Conservation (phyloP, 2,113 vertebrate species). For the Podocnemis expansa region DNA sequence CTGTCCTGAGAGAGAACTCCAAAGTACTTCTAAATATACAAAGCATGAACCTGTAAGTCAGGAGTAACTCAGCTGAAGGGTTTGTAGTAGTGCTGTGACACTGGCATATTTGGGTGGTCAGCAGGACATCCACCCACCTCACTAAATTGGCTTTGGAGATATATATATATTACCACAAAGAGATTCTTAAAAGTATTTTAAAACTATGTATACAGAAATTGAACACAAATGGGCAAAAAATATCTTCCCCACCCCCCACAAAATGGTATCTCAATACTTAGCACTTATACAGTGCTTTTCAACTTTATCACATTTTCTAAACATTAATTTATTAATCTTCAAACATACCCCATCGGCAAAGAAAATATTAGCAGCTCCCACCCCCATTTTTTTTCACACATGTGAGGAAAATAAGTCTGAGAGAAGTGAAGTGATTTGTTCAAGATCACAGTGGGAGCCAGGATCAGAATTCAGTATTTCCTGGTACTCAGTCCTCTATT, state of each 20-base stretch:
- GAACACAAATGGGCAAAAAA: neutral
- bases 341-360: neutral
- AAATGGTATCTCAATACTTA: accelerated
- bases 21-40: neutral
- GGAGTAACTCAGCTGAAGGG: neutral
- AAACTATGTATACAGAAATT: accelerated
- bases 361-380: accelerated
- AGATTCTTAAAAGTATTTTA: neutral
- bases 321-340: neutral
- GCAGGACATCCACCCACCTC: accelerated
- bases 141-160: accelerated
- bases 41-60: neutral
- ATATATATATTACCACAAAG: too few species aligned
- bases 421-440: neutral
- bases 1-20: neutral
- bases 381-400: neutral
- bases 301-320: neutral
- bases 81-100: accelerated
- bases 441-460: neutral
- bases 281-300: neutral
- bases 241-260: neutral
- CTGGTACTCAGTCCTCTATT: neutral
- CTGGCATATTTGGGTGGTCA: accelerated
- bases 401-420: neutral
- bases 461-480: neutral